phyloP scores from a whole-genome alignment of 1,140 invertebrate species.

The Brachionus rotundiformis region DNA sequence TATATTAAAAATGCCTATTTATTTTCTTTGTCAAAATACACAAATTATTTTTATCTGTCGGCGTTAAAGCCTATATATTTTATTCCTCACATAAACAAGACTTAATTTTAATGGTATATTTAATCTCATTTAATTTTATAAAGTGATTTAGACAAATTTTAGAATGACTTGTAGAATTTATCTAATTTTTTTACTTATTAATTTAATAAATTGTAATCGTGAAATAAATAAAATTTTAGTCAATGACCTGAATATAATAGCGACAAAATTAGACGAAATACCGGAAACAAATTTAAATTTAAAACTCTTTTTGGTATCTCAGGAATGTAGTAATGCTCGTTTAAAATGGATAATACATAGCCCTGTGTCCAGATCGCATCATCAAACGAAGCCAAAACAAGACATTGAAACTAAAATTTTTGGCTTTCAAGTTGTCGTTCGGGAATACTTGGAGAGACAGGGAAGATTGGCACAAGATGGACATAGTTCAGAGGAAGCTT shows the following conservation, averaged over 20 bases:
- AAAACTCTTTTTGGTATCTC: constrained; percentile 21
- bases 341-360: constrained; percentile 42
- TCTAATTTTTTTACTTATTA: neutral
- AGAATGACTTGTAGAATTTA: neutral
- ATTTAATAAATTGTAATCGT: neutral
- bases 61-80: too few relatives aligned
- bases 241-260: constrained; percentile 47
- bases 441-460: constrained; percentile 29
- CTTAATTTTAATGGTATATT: too few relatives aligned
- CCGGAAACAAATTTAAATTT: constrained; percentile 50
- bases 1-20: too few relatives aligned
- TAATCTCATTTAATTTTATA: too few relatives aligned
- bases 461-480: neutral
- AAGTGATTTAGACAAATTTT: neutral
- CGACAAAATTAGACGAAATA: constrained; percentile 48
- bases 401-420: constrained; percentile 17
- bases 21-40: too few relatives aligned
- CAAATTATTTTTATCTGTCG: too few relatives aligned
- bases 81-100: too few relatives aligned
- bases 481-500: neutral
- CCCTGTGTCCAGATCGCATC: neutral
- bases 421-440: constrained; percentile 45
- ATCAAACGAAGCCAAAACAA: neutral
- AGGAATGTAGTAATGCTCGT: constrained; percentile 18
- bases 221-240: constrained; percentile 31